A percentile compares a stretch with the other conserved stretches of the same genome.
Conservation (phyloP, 2,888 invertebrate species). For the Aradus depressus region DNA sequence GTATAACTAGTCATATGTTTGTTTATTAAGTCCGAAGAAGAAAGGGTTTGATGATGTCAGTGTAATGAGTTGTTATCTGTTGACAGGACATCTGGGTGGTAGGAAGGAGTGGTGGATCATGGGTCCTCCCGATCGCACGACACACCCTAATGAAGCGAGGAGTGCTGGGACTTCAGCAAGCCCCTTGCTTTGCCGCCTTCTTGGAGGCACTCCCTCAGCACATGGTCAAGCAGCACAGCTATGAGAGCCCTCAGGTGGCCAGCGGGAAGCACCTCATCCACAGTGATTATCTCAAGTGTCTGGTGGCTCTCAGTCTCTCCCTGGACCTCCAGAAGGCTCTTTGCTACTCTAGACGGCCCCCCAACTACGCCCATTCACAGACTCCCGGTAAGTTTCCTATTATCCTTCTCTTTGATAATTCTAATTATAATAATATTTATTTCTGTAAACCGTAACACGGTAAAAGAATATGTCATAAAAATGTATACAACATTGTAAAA, state of each 20-base stretch:
- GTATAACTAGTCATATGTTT: no score
- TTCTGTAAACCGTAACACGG: no score
- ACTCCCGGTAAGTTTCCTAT: conserved; percentile 27
- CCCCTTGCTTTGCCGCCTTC: conserved; percentile 43
- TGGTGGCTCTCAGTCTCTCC: conserved; percentile 44
- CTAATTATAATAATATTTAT: no score
- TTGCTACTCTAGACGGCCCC: conserved; percentile 41
- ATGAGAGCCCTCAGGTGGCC: conserved; percentile 46
- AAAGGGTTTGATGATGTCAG: no score
- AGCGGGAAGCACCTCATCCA: conserved; percentile 48
- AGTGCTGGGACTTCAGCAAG: conserved; percentile 42
- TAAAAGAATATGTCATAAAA: no score
- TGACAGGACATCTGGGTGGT: conserved; percentile 35
- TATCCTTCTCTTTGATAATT: neutral
- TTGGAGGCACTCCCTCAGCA: conserved; percentile 41
- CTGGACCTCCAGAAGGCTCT: conserved; percentile 44
- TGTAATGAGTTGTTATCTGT: neutral
- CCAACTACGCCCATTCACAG: conserved; percentile 37
- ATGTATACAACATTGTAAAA: no score
- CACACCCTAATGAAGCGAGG: conserved; percentile 42
- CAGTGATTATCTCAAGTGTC: conserved; percentile 47
- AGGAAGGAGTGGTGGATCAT: conserved; percentile 39
- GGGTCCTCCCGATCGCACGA: conserved; percentile 43
- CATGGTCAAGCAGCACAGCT: conserved; percentile 42
- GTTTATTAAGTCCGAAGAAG: no score